These are phyloP conservation scores for Oncorhynchus kisutch DNA, from an alignment of 2,113 vertebrate species.

Conservation along the genomic window DNA sequence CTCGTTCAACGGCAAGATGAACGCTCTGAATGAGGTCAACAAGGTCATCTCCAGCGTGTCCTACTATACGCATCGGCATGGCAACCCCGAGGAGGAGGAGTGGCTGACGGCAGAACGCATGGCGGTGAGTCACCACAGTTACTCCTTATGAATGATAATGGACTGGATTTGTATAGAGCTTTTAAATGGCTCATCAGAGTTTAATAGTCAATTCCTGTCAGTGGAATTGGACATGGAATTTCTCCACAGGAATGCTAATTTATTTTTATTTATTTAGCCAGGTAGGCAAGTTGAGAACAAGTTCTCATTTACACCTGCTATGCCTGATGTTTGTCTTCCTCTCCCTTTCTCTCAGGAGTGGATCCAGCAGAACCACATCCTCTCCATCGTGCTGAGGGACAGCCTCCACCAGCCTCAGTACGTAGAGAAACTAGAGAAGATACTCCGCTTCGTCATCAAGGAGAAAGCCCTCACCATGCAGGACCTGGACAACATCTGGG, in stretches of 20 bases:
- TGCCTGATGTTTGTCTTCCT: neutral
- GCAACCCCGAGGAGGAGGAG: slow-evolving; percentile 88
- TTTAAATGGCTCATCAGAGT: too few species aligned
- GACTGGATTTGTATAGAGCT: too few species aligned
- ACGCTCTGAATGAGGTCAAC: slow-evolving; percentile 93
- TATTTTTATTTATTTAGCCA: too few species aligned
- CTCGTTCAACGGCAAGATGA: slow-evolving; percentile 95
- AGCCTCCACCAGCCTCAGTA: slow-evolving; percentile 91
- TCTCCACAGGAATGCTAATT: too few species aligned
- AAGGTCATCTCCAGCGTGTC: slow-evolving; percentile 92
- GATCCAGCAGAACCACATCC: slow-evolving; percentile 91
- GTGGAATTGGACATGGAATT: too few species aligned
- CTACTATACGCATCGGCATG: slow-evolving; percentile 88
- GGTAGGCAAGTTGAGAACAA: too few species aligned
- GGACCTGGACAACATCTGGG: slow-evolving; percentile 92
- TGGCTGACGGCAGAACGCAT: slow-evolving; percentile 91
- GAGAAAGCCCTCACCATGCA: slow-evolving; percentile 89
- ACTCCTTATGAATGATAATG: too few species aligned
- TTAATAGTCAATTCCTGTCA: too few species aligned
- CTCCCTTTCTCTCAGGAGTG: slow-evolving; percentile 78
- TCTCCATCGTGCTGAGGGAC: slow-evolving; percentile 87
- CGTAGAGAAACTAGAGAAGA: slow-evolving; percentile 90
- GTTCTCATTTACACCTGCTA: too few species aligned
- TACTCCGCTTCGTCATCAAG: slow-evolving; percentile 91
- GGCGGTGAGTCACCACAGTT: slow-evolving; percentile 75